Base-by-base conservation (phyloP, 2,888 invertebrate species). In the Carabus problematicus region DNA sequence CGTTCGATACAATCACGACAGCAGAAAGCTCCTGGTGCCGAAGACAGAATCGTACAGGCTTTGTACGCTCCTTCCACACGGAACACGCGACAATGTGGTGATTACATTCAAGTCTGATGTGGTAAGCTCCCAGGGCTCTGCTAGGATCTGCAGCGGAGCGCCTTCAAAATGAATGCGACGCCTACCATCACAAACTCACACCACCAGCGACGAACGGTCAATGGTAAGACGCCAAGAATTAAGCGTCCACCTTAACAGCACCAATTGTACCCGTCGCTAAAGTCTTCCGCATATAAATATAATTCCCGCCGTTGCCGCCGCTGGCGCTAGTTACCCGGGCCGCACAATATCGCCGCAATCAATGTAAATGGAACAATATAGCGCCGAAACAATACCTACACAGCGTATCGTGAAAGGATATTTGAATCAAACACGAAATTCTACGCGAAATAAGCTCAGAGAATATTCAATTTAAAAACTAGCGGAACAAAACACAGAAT, bases 81-180 rank as follows among this genome's bases (percentile, higher is more conserved):
- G n/a, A n/a, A n/a, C n/a, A 47, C 60, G 71, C 75, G 76, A 77
- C 77, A 77, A 77, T 78, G 76, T 70, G 76, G 77, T 75, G 78
- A 78, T 78, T 78, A 78, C 76, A 75, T 76, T 77, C 72, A 71
- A 75, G 76, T 75, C 75, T 77, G 77, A 78, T 77, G 78, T 76
- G 77, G 73, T 77, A 78, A 78, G 77, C 77, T 75, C 56, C 16
- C 45, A 19, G 14, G 72, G 77, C 74, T 77, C 75, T 76, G 72
- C 74, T 74, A 76, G 77, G 77, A 78, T 78, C 76, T 76, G 71
- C 73, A 49, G 7, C n/a, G 70, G 70, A 74, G n/a, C n/a, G n/a
- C 70, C 68, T 72, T 72, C 71, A 61, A 49, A 75, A 74, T 75
- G 76, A 76, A 77, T 75, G 74, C 75, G 72, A 40, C 41, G 41